Percentiles rank a stretch among this genome's conserved stretches.
Evolutionary conservation across 1,140 invertebrate genomes (phyloP).

Genomic region (Archivesica marissinica): DNA sequence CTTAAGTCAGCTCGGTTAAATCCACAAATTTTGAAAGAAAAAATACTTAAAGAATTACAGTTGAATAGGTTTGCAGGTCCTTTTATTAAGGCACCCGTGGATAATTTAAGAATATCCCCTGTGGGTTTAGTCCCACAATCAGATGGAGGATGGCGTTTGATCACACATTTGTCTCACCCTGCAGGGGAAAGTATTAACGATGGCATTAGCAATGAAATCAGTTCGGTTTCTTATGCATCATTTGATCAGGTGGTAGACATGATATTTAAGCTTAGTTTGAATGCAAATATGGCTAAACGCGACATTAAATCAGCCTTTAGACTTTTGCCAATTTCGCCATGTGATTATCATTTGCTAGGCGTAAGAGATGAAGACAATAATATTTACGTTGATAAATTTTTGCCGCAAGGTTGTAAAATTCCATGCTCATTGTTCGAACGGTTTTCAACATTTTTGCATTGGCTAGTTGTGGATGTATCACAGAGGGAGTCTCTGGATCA

Average conservation of each 20-base stretch:
- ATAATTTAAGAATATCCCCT: too few relatives aligned
- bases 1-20: too few relatives aligned
- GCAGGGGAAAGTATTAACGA: too few relatives aligned
- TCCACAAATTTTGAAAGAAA: too few relatives aligned
- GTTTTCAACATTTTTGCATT: not conserved
- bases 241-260: not conserved
- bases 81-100: too few relatives aligned
- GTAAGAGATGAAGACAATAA: not conserved
- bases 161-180: too few relatives aligned
- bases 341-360: not conserved
- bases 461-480: not conserved
- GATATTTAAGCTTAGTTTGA: not conserved
- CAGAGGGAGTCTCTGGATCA: not conserved
- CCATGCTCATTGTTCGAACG: slow-evolving; percentile 4
- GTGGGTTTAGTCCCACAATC: too few relatives aligned
- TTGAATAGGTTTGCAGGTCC: too few relatives aligned
- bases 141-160: too few relatives aligned
- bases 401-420: not conserved
- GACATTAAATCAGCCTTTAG: not conserved
- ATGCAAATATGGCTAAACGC: not conserved
- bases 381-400: not conserved
- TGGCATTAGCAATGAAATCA: too few relatives aligned
- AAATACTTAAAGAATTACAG: too few relatives aligned
- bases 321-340: not conserved
- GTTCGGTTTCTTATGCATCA: not conserved